Conservation (phyloP, 2,113 vertebrate genomes). For the Salvelinus alpinus region DNA sequence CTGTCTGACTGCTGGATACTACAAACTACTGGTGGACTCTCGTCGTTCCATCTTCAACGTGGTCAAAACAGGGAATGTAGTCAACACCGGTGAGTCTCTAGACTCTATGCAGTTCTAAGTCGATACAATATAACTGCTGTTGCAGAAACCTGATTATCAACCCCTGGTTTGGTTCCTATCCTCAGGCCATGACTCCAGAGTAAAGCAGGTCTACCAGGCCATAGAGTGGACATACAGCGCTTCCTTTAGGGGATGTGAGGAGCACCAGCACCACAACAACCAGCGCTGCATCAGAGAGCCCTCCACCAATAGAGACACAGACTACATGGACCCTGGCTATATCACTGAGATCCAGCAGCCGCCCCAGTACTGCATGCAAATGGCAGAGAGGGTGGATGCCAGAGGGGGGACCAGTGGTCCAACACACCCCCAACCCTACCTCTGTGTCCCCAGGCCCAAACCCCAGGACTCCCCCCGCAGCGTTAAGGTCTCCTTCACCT, state of each 20-base stretch:
- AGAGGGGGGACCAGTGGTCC: conserved; percentile 77
- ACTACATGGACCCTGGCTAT: conserved; percentile 79
- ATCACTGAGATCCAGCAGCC: conserved; percentile 82
- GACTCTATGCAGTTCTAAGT: not conserved
- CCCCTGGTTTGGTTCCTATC: conserved; percentile 35
- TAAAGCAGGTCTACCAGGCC: conserved; percentile 84
- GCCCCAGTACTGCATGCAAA: conserved; percentile 67
- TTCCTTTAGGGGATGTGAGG: conserved; percentile 81
- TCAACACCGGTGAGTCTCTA: conserved; percentile 68
- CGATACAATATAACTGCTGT: not conserved
- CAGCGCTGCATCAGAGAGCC: conserved; percentile 70
- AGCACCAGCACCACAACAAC: conserved; percentile 68
- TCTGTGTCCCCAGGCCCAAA: conserved; percentile 84
- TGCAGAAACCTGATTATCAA: not conserved
- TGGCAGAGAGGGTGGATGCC: conserved; percentile 63
- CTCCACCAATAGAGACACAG: conserved; percentile 52
- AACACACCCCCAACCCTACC: conserved; percentile 74
- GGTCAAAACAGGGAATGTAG: conserved; percentile 81
- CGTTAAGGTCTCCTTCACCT: conserved; percentile 98
- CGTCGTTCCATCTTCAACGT: conserved; percentile 97
- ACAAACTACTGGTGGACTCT: conserved; percentile 93
- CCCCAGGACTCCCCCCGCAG: conserved; percentile 85
- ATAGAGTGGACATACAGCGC: conserved; percentile 92
- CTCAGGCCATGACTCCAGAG: conserved; percentile 80
- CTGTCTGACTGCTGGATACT: conserved; percentile 96